Conservation (phyloP, 2,113 vertebrate species). For the Ceyx margarethae region DNA sequence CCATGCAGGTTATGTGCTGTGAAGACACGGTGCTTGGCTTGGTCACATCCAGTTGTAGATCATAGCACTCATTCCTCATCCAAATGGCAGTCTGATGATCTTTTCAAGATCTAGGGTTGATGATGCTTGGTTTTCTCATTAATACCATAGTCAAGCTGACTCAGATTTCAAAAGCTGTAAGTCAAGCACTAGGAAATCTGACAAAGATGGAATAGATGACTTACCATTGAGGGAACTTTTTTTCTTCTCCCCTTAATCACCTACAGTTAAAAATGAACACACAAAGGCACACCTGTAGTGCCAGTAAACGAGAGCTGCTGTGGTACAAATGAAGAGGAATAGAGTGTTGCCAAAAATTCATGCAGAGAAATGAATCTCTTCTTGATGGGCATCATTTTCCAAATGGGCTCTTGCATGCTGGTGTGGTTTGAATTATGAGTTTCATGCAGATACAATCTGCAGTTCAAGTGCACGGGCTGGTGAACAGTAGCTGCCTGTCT, state of each 20-base stretch:
- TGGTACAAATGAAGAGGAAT: constrained; percentile 38
- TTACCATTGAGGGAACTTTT: not conserved
- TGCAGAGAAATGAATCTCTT: constrained; percentile 46
- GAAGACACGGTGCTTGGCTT: not conserved
- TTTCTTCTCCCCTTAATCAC: not conserved
- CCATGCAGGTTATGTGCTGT: not conserved
- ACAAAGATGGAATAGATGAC: not conserved
- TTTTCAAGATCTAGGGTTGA: not conserved
- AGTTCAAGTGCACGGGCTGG: constrained; percentile 10
- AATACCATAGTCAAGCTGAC: not conserved
- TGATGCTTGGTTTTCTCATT: constrained; percentile 1
- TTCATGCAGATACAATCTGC: constrained; percentile 48
- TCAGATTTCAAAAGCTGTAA: constrained; percentile 22
- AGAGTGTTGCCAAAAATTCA: constrained; percentile 42
- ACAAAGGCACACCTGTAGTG: constrained; percentile 32
- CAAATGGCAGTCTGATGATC: not conserved
- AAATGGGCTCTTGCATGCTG: constrained; percentile 46
- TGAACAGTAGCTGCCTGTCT: constrained; percentile 54
- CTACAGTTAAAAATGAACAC: constrained; percentile 32
- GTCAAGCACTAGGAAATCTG: constrained; percentile 28
- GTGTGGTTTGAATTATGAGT: constrained; percentile 53
- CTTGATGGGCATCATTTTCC: constrained; percentile 53
- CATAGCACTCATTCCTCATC: not conserved
- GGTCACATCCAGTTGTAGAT: not conserved
- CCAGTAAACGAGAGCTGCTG: not conserved